Percentiles rank a stretch among this genome's conserved stretches.
These are phyloP conservation scores for Erythrolamprus reginae DNA, from an alignment of 2,113 vertebrate species.

Conservation along the genomic window DNA sequence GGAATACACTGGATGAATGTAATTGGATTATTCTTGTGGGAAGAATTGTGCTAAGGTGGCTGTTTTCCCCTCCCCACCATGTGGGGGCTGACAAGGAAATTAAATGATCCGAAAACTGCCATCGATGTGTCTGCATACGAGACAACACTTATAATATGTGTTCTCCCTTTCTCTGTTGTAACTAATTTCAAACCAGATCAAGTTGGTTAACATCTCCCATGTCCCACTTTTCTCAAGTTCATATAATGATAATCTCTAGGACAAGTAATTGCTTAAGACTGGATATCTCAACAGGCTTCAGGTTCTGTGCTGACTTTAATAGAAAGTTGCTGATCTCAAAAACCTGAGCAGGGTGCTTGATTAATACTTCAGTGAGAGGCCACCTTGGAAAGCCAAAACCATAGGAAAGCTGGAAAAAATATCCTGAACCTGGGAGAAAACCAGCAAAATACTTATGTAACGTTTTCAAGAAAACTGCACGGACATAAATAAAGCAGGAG, in stretches of 20 bases:
- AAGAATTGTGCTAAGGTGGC: not conserved
- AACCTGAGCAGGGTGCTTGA: not conserved
- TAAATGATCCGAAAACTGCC: constrained; percentile 11
- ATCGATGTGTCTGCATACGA: not conserved
- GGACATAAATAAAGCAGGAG: not conserved
- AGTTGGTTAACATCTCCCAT: not conserved
- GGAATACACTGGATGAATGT: constrained; percentile 23
- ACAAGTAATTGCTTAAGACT: not conserved
- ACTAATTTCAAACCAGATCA: not conserved
- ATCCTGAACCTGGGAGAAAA: not conserved
- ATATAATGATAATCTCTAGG: not conserved
- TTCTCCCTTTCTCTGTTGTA: not conserved
- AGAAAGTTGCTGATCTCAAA: not conserved
- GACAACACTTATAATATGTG: not conserved
- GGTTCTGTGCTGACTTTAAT: not conserved
- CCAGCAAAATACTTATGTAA: not conserved
- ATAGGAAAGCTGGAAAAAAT: not conserved
- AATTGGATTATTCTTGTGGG: not conserved
- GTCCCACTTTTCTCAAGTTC: not conserved
- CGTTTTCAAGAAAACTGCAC: not conserved
- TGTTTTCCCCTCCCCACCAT: not conserved
- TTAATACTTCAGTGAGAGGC: not conserved
- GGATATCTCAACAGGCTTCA: not conserved
- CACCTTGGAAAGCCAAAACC: not conserved
- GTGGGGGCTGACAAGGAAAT: constrained; percentile 23